Evolutionary conservation across 2,113 vertebrate genomes (phyloP).

Genomic region (Ramphastos sulfuratus): DNA sequence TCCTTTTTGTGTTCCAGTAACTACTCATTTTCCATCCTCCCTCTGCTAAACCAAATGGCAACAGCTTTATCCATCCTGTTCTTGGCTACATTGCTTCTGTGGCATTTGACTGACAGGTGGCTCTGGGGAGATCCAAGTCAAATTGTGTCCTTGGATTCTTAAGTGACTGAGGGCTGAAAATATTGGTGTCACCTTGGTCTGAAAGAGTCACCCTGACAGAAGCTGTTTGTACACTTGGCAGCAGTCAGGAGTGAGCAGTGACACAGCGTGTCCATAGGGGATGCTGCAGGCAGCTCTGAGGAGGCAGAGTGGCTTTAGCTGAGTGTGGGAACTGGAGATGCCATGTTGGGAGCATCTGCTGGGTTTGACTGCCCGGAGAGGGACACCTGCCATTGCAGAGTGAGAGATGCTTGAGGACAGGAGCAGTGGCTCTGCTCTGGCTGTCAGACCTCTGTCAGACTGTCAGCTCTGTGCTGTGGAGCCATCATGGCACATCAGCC

Average conservation of each 20-base stretch:
- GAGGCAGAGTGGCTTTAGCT: neutral
- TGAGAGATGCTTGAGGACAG: neutral
- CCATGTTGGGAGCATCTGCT: neutral
- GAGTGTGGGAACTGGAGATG: neutral
- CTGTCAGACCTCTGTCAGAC: neutral
- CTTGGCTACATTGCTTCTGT: neutral
- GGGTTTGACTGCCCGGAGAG: neutral
- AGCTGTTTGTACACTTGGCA: neutral
- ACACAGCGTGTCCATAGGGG: neutral
- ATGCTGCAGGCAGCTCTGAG: neutral
- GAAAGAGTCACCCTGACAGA: neutral
- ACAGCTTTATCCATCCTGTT: constrained; percentile 3
- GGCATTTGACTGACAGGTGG: neutral
- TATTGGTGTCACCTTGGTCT: neutral
- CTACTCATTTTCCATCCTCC: neutral
- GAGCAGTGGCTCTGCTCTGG: neutral
- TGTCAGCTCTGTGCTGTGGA: neutral
- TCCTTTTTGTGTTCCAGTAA: neutral
- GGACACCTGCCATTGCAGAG: neutral
- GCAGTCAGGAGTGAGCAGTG: neutral
- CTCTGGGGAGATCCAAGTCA: neutral
- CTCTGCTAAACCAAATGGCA: constrained; percentile 10
- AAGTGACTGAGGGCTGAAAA: neutral
- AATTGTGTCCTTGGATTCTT: neutral
- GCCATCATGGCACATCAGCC: neutral